Base-by-base conservation (phyloP, 2,797 vertebrate species). In the Mastacembelus armatus region DNA sequence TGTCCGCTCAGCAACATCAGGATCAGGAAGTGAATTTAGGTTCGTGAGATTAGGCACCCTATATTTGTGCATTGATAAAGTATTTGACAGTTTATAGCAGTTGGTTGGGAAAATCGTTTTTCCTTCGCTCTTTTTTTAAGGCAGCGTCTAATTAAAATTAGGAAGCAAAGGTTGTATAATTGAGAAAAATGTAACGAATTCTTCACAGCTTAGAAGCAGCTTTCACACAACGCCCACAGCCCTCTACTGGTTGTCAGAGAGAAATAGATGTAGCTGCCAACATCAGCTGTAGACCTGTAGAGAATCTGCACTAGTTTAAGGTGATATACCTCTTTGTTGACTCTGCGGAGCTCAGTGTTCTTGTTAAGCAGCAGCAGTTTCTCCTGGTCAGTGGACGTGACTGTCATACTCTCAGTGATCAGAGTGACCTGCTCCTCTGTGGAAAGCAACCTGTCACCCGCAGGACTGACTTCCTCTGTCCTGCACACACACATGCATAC, bases 291-390 rank as follows among this genome's bases (percentile, higher is more conserved):
- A 22, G n/a, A 66, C 12, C 30, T 35, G 61, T 11, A 12, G 38
- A 63, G 33, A 40, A 48, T 29, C 42, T 22, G 55, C 9, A 22
- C 26, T 3, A 14, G 30, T 60, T 71, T 30, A 11, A 58, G 27
- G 21, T 1, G 10, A 38, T 11, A 62, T 86, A 95, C 93, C 93
- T 95, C 93, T 85, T 93, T 93, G 89, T 94, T 96, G 77, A 96
- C 89, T 74, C 91, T 85, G 49, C 92, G 91, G 8, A 95, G 92
- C 81, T 95, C 94, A 0, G 93, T 95, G 91, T 95, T 95, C 80
- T 82, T 95, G 89, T 95, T 93, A 50, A 96, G 91, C 32, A 96
- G 90, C 71, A 92, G 88, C 56, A 95, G 84, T 56, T 95, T 96
- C 78, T 96, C 94, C 80, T 94, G 93, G 73, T 95, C 93, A 1